Base-by-base conservation (phyloP, 2,888 invertebrate genomes). In the Ditylenchus weischeri region DNA sequence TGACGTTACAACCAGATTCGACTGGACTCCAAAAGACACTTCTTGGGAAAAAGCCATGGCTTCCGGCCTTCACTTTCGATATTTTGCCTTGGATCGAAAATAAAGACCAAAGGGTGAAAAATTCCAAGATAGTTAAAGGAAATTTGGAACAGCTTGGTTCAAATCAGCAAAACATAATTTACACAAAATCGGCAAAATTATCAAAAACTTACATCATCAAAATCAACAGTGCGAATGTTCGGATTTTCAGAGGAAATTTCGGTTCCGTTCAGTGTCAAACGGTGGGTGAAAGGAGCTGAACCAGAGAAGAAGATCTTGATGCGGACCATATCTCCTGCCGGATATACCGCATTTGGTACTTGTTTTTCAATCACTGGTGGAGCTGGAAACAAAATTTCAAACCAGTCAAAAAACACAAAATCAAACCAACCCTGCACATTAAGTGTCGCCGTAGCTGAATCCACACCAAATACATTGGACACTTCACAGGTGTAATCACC, bases 301-400 rank as follows among this genome's bases (percentile, higher is more conserved):
- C 98, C 98, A 64, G 90, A 89, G 87, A 94, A 95, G 83, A 91
- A 91, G 75, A 98, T 90, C 86, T 98, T 98, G 82, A 98, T 90
- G 86, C 98, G 98, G 11, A 92, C 91, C 84, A 94, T 94, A 81
- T 98, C 98, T 62, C 91, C 90, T 83, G 93, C 93, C 0, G 94
- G 91, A 3, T 96, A 87, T 82, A 90, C 91, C 21, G 95, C 86
- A 82, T 92, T 91, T 51, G 88, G 90, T 11, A 95, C 93, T 85
- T 93, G 90, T 66, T 91, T 89, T 72, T 90, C 91, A 84, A 94
- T 93, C 78, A 90, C 89, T 58, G 93, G 98, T 65, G 95, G 93
- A 75, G 90, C 90, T 89, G 84, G 51, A 74, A 71, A 58, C 21
- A 54, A 2, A 15, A n/a, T 21, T 54, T 23, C 11, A 54, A 23